Evolutionary conservation across 37 sponge, comb jelly and placozoan genomes (phyloP).

Genomic region (Petrosia ficiformis): DNA sequence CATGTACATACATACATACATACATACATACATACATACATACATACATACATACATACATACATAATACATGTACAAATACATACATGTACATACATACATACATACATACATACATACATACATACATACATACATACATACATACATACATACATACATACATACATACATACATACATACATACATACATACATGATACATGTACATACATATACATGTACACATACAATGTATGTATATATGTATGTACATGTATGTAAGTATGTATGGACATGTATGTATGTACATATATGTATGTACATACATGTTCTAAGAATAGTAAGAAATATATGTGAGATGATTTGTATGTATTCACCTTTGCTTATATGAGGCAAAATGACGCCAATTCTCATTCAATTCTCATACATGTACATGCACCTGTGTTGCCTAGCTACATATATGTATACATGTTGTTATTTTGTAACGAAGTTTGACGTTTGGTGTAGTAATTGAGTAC

Average conservation of each 20-base stretch:
- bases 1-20: not conserved
- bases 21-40: not conserved
- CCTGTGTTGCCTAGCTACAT: too few relatives aligned
- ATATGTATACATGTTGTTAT: too few relatives aligned
- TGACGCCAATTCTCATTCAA: too few relatives aligned
- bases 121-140: not conserved
- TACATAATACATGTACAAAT: not conserved
- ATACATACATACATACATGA: not conserved
- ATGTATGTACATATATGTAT: not conserved
- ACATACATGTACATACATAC: not conserved
- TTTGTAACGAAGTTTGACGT: too few relatives aligned
- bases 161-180: not conserved
- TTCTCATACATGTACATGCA: too few relatives aligned
- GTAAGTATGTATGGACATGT: not conserved
- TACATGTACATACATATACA: not conserved
- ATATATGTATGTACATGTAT: not conserved
- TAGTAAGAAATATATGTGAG: too few relatives aligned
- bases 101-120: conserved; percentile 4
- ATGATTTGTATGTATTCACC: too few relatives aligned
- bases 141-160: too few relatives aligned
- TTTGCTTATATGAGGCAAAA: too few relatives aligned
- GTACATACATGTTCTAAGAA: not conserved
- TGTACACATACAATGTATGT: not conserved
- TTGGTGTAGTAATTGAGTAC: too few relatives aligned
- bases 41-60: conserved; percentile 4